phyloP scores from a whole-genome alignment of 2,888 invertebrate species.

The Helobdella robusta region DNA sequence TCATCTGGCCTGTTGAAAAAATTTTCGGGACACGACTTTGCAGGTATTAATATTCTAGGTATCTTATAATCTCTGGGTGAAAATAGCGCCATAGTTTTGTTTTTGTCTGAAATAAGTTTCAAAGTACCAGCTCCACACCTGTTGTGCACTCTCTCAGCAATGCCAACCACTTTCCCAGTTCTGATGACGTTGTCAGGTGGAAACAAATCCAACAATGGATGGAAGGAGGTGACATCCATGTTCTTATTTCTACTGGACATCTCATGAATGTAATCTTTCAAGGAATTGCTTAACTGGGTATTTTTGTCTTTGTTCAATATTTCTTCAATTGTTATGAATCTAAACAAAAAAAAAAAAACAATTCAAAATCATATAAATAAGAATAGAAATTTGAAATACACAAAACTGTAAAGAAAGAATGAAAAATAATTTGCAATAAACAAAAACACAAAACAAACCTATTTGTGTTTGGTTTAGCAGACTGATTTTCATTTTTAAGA shows the following conservation, averaged over 20 bases:
- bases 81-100: conserved; percentile 62
- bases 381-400: too few relatives aligned
- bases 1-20: conserved; percentile 54
- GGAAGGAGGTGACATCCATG: not conserved
- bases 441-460: not conserved
- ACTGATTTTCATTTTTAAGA: conserved; percentile 14
- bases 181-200: conserved; percentile 43
- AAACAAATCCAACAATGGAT: not conserved
- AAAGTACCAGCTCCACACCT: conserved; percentile 66
- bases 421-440: not conserved
- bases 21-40: conserved; percentile 56
- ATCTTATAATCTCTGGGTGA: conserved; percentile 68
- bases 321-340: conserved; percentile 14
- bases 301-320: too few relatives aligned
- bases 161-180: conserved; percentile 59
- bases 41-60: conserved; percentile 66
- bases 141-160: conserved; percentile 59
- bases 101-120: conserved; percentile 56
- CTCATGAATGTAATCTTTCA: too few relatives aligned
- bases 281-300: too few relatives aligned
- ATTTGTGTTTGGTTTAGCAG: not conserved
- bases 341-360: not conserved
- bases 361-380: not conserved
- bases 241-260: conserved; percentile 19
- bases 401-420: too few relatives aligned